Evolutionary conservation across 1,140 invertebrate genomes (phyloP), one percentile per base, ranked within the genome.

Genomic region (Drosophila teissieri): DNA sequence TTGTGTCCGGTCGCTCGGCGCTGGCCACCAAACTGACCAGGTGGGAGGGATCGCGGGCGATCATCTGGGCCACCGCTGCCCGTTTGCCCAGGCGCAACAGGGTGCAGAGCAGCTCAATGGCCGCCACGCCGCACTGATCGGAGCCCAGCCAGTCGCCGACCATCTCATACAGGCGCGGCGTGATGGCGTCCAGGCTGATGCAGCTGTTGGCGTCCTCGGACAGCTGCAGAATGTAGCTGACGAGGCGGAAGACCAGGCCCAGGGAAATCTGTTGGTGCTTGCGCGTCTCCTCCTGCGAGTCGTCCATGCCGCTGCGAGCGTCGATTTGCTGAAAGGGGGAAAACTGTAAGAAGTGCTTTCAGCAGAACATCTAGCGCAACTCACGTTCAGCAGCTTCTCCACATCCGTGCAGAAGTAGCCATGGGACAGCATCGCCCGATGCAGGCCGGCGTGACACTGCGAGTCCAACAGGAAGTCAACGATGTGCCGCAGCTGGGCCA

Each of bases 381-480:
- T 80, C 19, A 92, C 91, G 49, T 91, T 77, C 12, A 92, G 46
- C 14, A 92, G 49, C 3, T 74, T 64, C 36, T 92, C 91, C 34
- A 92, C 79, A 53, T 92, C 91, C 42, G 80, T 79, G 45, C 78
- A 85, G 65, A 85, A 92, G 37, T 90, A 57, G 0, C 53, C 53
- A 44, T 92, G 89, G n/a, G 58, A 72, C 14, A 85, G 49, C 89
- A 92, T 90, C 8, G 91, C 84, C 6, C 67, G 60, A 36, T 92
- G 73, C 8, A 92, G 57, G 8, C 83, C 78, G 17, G 75, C 62
- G 39, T 92, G 80, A 5, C 68, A 49, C 4, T 78, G 77, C 0
- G 91, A 89, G 37, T 92, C 91, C 17, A 81, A 42, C 11, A 94
- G 93, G 62, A 94, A 94, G 58, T 94, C 93, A 3, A 94, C 92